A percentile compares a stretch with the other conserved stretches of the same genome.
These are phyloP conservation scores for Lagopus leucura DNA, from an alignment of 2,113 vertebrate species.

Conservation along the genomic window DNA sequence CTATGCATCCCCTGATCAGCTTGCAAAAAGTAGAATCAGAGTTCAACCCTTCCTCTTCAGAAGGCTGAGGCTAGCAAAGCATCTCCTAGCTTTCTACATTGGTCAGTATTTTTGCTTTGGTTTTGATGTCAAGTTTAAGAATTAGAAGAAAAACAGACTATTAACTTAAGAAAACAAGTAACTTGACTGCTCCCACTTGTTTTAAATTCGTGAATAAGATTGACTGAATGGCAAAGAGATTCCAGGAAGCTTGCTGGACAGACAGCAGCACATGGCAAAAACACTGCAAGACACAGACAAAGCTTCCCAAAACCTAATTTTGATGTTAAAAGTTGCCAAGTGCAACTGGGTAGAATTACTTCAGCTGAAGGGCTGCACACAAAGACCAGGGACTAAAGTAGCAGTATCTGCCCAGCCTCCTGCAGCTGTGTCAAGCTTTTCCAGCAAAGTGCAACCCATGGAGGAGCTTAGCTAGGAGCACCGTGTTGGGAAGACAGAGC, in stretches of 20 bases:
- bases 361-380: not conserved
- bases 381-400: not conserved
- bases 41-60: not conserved
- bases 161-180: not conserved
- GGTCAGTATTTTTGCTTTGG: not conserved
- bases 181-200: not conserved
- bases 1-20: not conserved
- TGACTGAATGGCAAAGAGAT: not conserved
- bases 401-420: not conserved
- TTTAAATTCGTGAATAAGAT: not conserved
- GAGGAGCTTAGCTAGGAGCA: not conserved
- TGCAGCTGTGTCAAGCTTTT: not conserved
- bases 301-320: not conserved
- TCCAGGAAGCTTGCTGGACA: not conserved
- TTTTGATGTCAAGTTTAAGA: not conserved
- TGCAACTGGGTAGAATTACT: not conserved
- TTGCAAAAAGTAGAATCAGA: not conserved
- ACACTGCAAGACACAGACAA: not conserved
- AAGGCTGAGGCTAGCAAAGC: not conserved
- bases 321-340: not conserved
- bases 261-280: not conserved
- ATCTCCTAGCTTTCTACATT: not conserved
- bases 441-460: too few species aligned
- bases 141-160: not conserved
- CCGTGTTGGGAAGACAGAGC: not conserved